Evolutionary conservation across 1,140 invertebrate species (phyloP), one percentile per base, ranked within the genome.

Genomic region (Lordiphosa clarofinis): DNA sequence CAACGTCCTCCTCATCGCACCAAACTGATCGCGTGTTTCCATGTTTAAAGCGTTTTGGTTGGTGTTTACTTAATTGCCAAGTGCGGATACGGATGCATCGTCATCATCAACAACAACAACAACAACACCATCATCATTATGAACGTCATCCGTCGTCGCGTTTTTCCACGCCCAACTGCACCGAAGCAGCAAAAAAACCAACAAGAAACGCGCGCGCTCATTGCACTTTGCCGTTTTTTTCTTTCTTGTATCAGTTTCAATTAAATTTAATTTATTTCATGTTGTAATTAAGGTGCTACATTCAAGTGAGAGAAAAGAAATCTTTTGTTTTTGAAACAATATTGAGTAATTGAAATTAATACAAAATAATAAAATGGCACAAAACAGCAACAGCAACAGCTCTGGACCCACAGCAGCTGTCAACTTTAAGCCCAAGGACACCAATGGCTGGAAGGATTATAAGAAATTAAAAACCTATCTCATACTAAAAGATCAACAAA

Each of bases 391-490:
- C 58, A 33, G 7, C 48, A 49, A 11, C 53, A 31, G 7, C 61
- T 9, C 48, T 6, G 38, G 47, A 44, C 1, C 47, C 1, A 9
- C 50, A n/a, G 12, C 54, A 12, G 47, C 56, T 10, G 72, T 61
- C 6, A 75, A 65, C 21, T 84, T 84, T 11, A 84, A 73, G 69
- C 73, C 78, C 52, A 84, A 84, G 79, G 73, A 84, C 71, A 78
- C 67, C 4, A 87, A 82, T 60, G 75, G 73, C 59, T 88, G 86
- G 86, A 86, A 66, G 70, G 76, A 87, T 65, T 88, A 87, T 53
- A 88, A 86, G 40, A 88, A 88, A 76, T 38, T 84, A 4, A 88
- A 88, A 58, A 88, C 86, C 5, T 88, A 88, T 71, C 62, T 88
- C 11, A 86, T 88, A 24, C 71, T 86, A 0, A 88, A 88, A 59